Evolutionary conservation across 2,797 vertebrate species (phyloP).

Genomic region (Sciaenops ocellatus): DNA sequence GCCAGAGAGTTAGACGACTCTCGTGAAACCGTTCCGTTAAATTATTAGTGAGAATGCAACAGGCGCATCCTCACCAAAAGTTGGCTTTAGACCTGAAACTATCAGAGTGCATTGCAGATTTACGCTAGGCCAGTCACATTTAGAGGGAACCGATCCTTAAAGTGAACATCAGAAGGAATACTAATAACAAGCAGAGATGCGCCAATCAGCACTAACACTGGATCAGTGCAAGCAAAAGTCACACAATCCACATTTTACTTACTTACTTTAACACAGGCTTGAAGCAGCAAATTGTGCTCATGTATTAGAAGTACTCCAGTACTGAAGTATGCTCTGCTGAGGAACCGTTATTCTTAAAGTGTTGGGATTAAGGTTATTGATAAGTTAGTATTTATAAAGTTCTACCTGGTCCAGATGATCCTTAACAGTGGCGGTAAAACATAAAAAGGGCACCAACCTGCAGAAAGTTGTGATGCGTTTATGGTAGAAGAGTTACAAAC

Average conservation of each 20-base stretch:
- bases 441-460: too few species aligned
- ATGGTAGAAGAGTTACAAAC: too few species aligned
- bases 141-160: not conserved
- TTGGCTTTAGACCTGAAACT: not conserved
- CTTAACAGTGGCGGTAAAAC: too few species aligned
- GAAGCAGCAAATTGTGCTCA: not conserved
- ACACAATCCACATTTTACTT: not conserved
- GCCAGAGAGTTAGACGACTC: too few species aligned
- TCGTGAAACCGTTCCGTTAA: not conserved
- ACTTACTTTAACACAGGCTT: not conserved
- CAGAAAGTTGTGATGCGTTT: too few species aligned
- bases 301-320: not conserved
- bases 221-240: not conserved
- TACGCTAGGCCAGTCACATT: too few species aligned
- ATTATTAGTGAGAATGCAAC: slow-evolving; percentile 27
- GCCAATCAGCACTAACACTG: not conserved
- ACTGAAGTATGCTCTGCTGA: not conserved
- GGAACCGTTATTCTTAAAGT: not conserved
- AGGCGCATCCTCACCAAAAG: slow-evolving; percentile 1
- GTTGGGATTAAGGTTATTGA: not conserved
- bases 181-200: not conserved
- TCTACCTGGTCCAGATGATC: not conserved
- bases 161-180: not conserved
- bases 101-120: too few species aligned
- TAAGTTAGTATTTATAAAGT: not conserved